These are phyloP conservation scores for Patella caerulea DNA, from an alignment of 2,888 invertebrate genomes.

Conservation along the genomic window DNA sequence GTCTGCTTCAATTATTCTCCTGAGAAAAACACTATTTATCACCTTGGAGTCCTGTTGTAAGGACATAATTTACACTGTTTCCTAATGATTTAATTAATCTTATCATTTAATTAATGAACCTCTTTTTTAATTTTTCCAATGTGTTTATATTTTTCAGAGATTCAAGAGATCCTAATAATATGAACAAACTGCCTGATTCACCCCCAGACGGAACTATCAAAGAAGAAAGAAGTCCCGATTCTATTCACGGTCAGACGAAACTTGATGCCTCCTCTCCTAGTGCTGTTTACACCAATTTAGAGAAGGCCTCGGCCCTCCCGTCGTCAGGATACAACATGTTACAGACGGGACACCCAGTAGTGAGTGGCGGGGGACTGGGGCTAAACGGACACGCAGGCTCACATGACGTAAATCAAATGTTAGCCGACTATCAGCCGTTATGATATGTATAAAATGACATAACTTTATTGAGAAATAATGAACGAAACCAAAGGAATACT, in stretches of 20 bases:
- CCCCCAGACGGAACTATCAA: constrained; percentile 55
- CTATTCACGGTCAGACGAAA: constrained; percentile 58
- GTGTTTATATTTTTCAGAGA: neutral
- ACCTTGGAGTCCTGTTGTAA: no score
- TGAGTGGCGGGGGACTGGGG: constrained; percentile 10
- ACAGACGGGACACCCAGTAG: constrained; percentile 13
- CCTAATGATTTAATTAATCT: no score
- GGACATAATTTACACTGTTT: no score
- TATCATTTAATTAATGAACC: no score
- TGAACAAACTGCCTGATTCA: constrained; percentile 1
- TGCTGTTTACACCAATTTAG: constrained; percentile 57
- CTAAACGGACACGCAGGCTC: constrained; percentile 38
- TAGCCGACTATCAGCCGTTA: constrained; percentile 50
- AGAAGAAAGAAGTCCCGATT: constrained; percentile 58
- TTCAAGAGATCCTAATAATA: neutral
- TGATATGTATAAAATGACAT: constrained; percentile 28
- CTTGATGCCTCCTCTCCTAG: constrained; percentile 51
- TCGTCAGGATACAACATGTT: constrained; percentile 14
- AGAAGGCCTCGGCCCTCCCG: constrained; percentile 46
- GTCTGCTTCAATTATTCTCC: no score
- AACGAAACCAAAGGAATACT: constrained; percentile 3
- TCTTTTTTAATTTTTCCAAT: no score
- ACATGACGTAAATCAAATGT: constrained; percentile 45
- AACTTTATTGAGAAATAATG: neutral
- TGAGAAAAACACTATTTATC: no score